These are phyloP conservation scores for Leptinotarsa lineolata DNA, from an alignment of 1,140 invertebrate species.

Conservation along the genomic window DNA sequence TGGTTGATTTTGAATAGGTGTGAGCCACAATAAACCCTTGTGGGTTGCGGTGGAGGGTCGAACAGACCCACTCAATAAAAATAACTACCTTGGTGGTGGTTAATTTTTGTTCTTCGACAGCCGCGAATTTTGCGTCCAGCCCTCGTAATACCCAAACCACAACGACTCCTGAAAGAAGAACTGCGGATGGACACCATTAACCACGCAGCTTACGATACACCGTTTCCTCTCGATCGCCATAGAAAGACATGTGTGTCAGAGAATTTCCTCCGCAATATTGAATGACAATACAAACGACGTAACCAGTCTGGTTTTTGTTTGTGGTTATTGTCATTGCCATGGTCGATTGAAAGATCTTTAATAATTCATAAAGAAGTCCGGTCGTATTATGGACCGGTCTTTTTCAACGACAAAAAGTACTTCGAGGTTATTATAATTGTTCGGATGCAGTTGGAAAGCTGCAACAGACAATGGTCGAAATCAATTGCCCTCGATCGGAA, in stretches of 20 bases:
- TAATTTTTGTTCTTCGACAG: too few relatives aligned
- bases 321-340: slow-evolving; percentile 1
- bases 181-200: too few relatives aligned
- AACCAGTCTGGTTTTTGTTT: slow-evolving; percentile 4
- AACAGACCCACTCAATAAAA: too few relatives aligned
- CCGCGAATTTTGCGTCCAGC: too few relatives aligned
- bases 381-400: not conserved
- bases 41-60: too few relatives aligned
- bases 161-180: too few relatives aligned
- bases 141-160: too few relatives aligned
- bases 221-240: not conserved
- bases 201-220: not conserved
- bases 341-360: not conserved
- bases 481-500: not conserved
- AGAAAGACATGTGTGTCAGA: slow-evolving; percentile 2
- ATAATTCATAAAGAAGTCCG: not conserved
- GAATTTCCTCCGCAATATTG: not conserved
- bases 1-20: too few relatives aligned
- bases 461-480: slow-evolving; percentile 1
- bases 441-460: not conserved
- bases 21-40: too few relatives aligned
- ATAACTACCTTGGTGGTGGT: too few relatives aligned
- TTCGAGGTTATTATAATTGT: not conserved
- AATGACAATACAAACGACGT: not conserved
- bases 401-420: not conserved